These are phyloP conservation scores for Drosophila bocki DNA, from an alignment of 1,140 invertebrate genomes.

Conservation along the genomic window DNA sequence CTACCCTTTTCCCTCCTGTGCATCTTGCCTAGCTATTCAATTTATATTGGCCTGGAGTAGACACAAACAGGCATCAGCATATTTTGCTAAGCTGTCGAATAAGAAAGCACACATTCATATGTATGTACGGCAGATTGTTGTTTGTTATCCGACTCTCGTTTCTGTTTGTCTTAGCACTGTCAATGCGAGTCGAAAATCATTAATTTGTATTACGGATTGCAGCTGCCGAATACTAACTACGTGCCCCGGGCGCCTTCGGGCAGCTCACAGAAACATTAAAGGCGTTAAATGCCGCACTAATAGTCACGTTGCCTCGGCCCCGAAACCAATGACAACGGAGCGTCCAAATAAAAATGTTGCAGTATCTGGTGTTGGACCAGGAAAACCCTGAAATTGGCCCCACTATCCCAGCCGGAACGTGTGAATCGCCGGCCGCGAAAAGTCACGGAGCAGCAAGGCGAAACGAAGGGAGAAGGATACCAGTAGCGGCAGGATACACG, in stretches of 20 bases:
- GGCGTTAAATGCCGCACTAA: constrained; percentile 53
- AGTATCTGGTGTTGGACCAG: constrained; percentile 22
- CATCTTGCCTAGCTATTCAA: constrained; percentile 31
- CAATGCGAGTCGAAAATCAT: constrained; percentile 28
- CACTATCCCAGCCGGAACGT: constrained; percentile 37
- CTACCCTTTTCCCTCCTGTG: not conserved
- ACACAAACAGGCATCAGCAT: constrained; percentile 40
- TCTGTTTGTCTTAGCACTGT: constrained; percentile 40
- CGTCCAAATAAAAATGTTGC: constrained; percentile 40
- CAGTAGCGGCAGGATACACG: not conserved
- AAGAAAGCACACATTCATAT: constrained; percentile 22
- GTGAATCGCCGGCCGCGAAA: constrained; percentile 47
- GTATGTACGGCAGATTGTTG: constrained; percentile 34
- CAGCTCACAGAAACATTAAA: constrained; percentile 45
- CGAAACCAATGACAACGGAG: constrained; percentile 24
- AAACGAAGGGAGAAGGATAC: constrained; percentile 4
- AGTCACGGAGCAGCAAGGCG: constrained; percentile 43
- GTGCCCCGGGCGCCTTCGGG: constrained; percentile 20
- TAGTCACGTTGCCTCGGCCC: constrained; percentile 43
- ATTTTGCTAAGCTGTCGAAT: constrained; percentile 35
- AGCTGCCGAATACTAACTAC: constrained; percentile 50
- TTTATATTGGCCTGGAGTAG: constrained; percentile 19
- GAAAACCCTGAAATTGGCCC: constrained; percentile 35
- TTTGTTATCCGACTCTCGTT: constrained; percentile 39
- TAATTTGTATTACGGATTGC: constrained; percentile 53